A percentile compares a stretch with the other conserved stretches of the same genome.
These are phyloP conservation scores for Crambe crambe DNA, from an alignment of 37 sponge, comb jelly and placozoan species.

Conservation along the genomic window DNA sequence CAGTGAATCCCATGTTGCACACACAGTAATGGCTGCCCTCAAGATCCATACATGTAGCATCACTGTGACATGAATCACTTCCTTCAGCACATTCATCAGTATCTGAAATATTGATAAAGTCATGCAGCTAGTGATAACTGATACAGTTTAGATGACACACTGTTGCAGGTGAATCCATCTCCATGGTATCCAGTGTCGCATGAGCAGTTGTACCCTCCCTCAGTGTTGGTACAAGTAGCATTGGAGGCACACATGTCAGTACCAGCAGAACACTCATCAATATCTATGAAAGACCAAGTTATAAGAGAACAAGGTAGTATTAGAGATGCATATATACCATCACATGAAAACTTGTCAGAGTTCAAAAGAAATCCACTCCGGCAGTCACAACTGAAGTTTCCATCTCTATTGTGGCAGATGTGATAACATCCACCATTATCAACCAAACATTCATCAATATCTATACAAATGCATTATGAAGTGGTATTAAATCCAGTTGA, in stretches of 20 bases:
- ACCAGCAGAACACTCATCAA: slow-evolving; percentile 23
- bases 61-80: slow-evolving; percentile 1
- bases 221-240: neutral
- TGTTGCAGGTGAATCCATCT: slow-evolving; percentile 23
- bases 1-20: slow-evolving; percentile 46
- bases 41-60: slow-evolving; percentile 32
- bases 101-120: slow-evolving; percentile 33
- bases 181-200: slow-evolving; percentile 22
- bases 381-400: slow-evolving; percentile 10
- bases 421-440: neutral
- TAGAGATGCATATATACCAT: neutral
- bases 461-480: neutral
- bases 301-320: neutral
- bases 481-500: too few relatives aligned
- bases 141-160: neutral
- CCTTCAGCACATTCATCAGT: slow-evolving; percentile 43
- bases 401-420: slow-evolving; percentile 17
- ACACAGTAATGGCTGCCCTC: slow-evolving; percentile 39
- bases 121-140: too few relatives aligned
- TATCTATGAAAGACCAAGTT: slow-evolving; percentile 5
- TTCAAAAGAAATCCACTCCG: slow-evolving; percentile 3
- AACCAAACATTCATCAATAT: slow-evolving; percentile 18
- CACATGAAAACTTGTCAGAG: neutral
- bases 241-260: slow-evolving; percentile 6
- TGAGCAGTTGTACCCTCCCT: slow-evolving; percentile 3